Evolutionary conservation across 2,113 vertebrate genomes (phyloP), one percentile per base, ranked within the genome.

Genomic region (Acrocephalus arundinaceus): DNA sequence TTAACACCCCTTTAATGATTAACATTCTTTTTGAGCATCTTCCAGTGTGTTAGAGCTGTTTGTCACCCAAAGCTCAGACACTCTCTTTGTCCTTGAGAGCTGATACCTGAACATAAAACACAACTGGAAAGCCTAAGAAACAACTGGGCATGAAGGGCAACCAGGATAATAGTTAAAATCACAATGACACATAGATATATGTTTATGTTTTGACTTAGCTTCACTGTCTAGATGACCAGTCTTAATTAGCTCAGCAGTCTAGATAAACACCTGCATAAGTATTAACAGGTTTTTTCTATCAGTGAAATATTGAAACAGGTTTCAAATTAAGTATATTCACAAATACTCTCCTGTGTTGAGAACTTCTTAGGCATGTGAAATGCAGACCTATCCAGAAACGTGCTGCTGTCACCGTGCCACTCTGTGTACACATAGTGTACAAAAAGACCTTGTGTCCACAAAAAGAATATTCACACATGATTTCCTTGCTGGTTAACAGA

Each of bases 291-390:
- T 79, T 88, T 85, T 90, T 43, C 85, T 75, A 79, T 87, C 93
- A 87, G 27, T 52, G 75, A 90, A 89, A 74, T 94, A 68, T 84
- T 94, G 95, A 96, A 94, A 92, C 80, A 94, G 87, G 68, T 35
- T 93, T 91, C 65, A 89, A 62, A 80, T 66, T 94, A 90, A 97
- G 57, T 63, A 89, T 48, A 91, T 93, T n/a, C 31, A 73, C 94
- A 93, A 94, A 94, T 65, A 94, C 30, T 74, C 43, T 35, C 30
- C 63, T 90, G 79, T 90, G 84, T 77, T 94, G 66, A 94, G 85
- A 85, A 65, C 65, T 75, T 68, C 73, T 90, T 68, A 79, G 30
- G 61, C 27, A 10, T 20, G 30, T 33, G 39, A 59, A 74, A 66
- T 14, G 39, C 73, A 84, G 57, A 48, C 9, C 41, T 48, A 9